These are phyloP conservation scores for Lithosia quadra DNA, from an alignment of 2,888 invertebrate genomes.

Conservation along the genomic window DNA sequence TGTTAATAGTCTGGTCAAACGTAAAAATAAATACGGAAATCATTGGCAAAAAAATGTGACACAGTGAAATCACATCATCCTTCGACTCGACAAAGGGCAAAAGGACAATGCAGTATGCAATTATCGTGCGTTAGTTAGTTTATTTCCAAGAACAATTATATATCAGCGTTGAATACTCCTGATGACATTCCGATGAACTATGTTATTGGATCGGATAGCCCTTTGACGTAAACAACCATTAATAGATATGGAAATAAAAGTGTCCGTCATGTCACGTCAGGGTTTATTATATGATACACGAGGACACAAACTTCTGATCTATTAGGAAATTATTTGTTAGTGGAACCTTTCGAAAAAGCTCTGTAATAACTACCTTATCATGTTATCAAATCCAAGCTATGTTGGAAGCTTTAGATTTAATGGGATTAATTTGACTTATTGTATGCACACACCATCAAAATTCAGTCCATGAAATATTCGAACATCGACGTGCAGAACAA, in stretches of 20 bases:
- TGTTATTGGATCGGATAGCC: slow-evolving; percentile 19
- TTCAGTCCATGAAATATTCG: not conserved
- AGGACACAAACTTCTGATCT: not conserved
- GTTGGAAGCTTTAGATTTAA: not conserved
- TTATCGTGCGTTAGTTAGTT: not conserved
- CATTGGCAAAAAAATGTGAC: slow-evolving; percentile 2
- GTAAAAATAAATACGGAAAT: slow-evolving; percentile 33
- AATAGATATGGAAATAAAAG: slow-evolving; percentile 29
- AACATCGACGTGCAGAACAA: not conserved
- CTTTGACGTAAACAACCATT: slow-evolving; percentile 28
- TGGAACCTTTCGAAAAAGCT: not conserved
- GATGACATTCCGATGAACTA: slow-evolving; percentile 16
- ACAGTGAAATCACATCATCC: slow-evolving; percentile 16
- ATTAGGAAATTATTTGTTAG: not conserved
- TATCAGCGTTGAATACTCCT: slow-evolving; percentile 22
- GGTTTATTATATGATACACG: not conserved
- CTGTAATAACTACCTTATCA: not conserved
- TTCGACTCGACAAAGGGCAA: slow-evolving; percentile 28
- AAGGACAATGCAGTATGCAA: slow-evolving; percentile 8
- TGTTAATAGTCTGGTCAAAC: slow-evolving; percentile 23
- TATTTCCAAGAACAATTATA: slow-evolving; percentile 40
- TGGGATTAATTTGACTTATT: not conserved
- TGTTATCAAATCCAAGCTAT: not conserved
- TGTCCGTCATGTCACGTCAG: slow-evolving; percentile 21
- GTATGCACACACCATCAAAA: not conserved